Conservation (phyloP, 2,888 invertebrate genomes). For the Calephelis perditalis region DNA sequence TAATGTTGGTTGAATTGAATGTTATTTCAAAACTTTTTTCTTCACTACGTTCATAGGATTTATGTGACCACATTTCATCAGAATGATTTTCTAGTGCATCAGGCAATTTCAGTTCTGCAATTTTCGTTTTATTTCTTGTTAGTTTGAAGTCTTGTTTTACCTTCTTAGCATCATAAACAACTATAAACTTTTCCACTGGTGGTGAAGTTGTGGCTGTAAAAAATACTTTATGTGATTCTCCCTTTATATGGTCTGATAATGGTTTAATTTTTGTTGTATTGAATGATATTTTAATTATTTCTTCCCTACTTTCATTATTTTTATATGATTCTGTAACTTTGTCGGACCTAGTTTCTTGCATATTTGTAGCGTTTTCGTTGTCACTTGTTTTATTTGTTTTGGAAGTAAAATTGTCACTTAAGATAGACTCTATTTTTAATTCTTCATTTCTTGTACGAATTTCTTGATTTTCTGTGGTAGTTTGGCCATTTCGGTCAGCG, state of each 20-base stretch:
- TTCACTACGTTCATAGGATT: slow-evolving; percentile 49
- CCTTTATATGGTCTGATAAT: slow-evolving; percentile 58
- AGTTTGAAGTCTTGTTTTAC: slow-evolving; percentile 49
- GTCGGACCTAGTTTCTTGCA: slow-evolving; percentile 41
- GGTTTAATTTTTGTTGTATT: slow-evolving; percentile 58
- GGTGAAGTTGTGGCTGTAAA: slow-evolving; percentile 27
- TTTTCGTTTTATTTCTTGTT: slow-evolving; percentile 58
- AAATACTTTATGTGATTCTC: slow-evolving; percentile 58
- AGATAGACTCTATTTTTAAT: slow-evolving; percentile 35
- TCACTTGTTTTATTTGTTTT: slow-evolving; percentile 52
- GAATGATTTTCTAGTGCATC: slow-evolving; percentile 46
- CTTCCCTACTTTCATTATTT: slow-evolving; percentile 48
- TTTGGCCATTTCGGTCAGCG: slow-evolving; percentile 57
- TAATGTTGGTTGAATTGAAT: slow-evolving; percentile 55
- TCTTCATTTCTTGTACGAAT: slow-evolving; percentile 58
- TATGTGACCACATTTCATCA: slow-evolving; percentile 31
- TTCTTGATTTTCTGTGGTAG: slow-evolving; percentile 62
- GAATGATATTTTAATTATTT: slow-evolving; percentile 48
- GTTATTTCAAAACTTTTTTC: slow-evolving; percentile 51
- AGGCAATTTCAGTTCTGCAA: slow-evolving; percentile 52
- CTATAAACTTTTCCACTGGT: slow-evolving; percentile 44
- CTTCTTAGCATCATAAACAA: slow-evolving; percentile 62
- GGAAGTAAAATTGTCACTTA: slow-evolving; percentile 26
- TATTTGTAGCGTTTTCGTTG: slow-evolving; percentile 50
- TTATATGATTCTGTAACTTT: slow-evolving; percentile 44